Base-by-base conservation (phyloP, 2,888 invertebrate species). In the Parnassius smintheus region DNA sequence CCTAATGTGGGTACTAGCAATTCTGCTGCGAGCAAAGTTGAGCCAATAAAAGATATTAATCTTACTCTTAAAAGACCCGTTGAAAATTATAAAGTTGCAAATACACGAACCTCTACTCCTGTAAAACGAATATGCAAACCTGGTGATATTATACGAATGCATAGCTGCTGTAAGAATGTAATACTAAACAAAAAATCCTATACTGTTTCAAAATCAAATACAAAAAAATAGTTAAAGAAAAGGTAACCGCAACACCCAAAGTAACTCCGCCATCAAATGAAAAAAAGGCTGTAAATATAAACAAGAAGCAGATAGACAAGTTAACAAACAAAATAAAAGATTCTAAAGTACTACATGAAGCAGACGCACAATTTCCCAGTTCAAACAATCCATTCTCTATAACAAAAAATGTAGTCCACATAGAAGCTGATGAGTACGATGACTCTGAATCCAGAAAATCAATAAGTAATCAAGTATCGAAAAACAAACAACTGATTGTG, bases 141-240 rank as follows among this genome's bases (percentile, higher is more conserved):
- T 8, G 59, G 59, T 13, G 59, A 59, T 41, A 18, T 59, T 9
- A 53, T 59, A 59, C 45, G 25, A 9, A 48, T 59, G 4, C 46
- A 25, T 35, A 11, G 45, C 11, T 12, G 2, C 12, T 41, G 59
- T 13, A 8, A 53, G 44, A 41, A 53, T 11, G 35, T 41, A 18
- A 46, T 59, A 1, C 4, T 59, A n/a, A 51, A 25, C 1, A 53
- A 53, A 41, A 46, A 25, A 7, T 12, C 52, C 12, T 2, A 46
- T 2, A 1, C 25, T n/a, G 2, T 11, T 7, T 45, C 45, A 22
- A 59, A 11, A 22, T 2, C 51, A 11, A 48, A 25, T 13, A 9
- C 22, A 59, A 52, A 41, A 44, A 2, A n/a, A 13, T 25, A 1
- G 22, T 9, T 7, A 12, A 53, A 41, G 45, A 46, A 13, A 35